phyloP scores from a whole-genome alignment of 2,113 vertebrate genomes.

The Jacana jacana region DNA sequence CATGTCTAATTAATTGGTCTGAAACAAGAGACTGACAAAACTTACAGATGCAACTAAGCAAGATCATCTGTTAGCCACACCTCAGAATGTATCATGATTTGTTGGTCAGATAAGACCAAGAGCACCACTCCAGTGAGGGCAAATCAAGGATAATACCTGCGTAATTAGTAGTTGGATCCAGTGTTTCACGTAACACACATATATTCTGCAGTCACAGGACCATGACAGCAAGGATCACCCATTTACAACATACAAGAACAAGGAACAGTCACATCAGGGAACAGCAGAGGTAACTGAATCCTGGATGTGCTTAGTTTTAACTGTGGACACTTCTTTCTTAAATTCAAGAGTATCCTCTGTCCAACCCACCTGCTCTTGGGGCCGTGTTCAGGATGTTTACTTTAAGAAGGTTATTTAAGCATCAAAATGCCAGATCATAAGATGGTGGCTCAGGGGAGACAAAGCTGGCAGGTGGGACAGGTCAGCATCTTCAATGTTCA shows the following conservation, averaged over 20 bases:
- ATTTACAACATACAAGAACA: background rate
- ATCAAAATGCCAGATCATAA: background rate
- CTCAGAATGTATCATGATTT: background rate
- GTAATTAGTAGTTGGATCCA: background rate
- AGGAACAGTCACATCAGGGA: background rate
- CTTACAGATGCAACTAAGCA: background rate
- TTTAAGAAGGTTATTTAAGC: background rate
- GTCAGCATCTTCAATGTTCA: background rate
- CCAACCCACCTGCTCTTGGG: background rate
- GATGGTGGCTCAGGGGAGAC: background rate
- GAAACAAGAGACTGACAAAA: conserved; percentile 2
- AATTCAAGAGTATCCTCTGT: background rate
- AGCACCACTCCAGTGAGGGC: background rate
- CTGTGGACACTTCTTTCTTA: background rate
- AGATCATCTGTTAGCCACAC: background rate
- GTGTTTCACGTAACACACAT: background rate
- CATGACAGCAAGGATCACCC: background rate
- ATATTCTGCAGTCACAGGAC: background rate
- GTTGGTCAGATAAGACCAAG: background rate
- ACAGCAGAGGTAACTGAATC: background rate
- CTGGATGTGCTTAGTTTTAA: background rate
- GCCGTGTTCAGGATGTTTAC: background rate
- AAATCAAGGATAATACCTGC: background rate
- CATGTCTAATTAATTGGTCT: background rate
- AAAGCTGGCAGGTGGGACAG: background rate